Percentiles rank a stretch among this genome's conserved stretches.
Conservation (phyloP, 2,888 invertebrate genomes). For the Odontocerum albicorne region DNA sequence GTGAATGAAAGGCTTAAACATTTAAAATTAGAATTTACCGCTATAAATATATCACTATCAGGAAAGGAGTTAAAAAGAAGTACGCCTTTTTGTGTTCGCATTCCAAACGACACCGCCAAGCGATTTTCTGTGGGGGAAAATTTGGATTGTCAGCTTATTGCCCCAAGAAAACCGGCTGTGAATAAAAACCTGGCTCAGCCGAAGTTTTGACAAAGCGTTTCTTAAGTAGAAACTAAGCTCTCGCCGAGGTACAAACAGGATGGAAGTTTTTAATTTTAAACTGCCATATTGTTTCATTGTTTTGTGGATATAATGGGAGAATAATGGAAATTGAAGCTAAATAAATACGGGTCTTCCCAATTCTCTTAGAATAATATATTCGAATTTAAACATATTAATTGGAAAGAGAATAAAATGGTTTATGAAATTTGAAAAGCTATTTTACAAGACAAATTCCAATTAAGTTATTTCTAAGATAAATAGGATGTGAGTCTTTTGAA, state of each 20-base stretch:
- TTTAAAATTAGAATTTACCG: too few relatives aligned
- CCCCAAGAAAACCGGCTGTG: neutral
- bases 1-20: too few relatives aligned
- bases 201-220: slow-evolving; percentile 9
- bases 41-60: too few relatives aligned
- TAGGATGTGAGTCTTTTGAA: too few relatives aligned
- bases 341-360: too few relatives aligned
- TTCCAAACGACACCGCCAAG: neutral
- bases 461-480: too few relatives aligned
- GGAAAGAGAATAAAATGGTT: too few relatives aligned
- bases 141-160: slow-evolving; percentile 9
- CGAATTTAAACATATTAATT: too few relatives aligned
- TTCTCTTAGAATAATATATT: too few relatives aligned
- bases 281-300: neutral
- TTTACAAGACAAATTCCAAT: too few relatives aligned
- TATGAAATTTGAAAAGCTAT: too few relatives aligned
- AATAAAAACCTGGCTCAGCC: neutral
- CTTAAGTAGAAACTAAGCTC: neutral
- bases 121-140: neutral
- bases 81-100: neutral
- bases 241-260: neutral
- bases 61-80: neutral
- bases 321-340: neutral
- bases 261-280: slow-evolving; percentile 6
- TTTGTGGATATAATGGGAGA: neutral